These are phyloP conservation scores for Babyrousa celebensis DNA, from an alignment of 2,797 vertebrate species.

Conservation along the genomic window DNA sequence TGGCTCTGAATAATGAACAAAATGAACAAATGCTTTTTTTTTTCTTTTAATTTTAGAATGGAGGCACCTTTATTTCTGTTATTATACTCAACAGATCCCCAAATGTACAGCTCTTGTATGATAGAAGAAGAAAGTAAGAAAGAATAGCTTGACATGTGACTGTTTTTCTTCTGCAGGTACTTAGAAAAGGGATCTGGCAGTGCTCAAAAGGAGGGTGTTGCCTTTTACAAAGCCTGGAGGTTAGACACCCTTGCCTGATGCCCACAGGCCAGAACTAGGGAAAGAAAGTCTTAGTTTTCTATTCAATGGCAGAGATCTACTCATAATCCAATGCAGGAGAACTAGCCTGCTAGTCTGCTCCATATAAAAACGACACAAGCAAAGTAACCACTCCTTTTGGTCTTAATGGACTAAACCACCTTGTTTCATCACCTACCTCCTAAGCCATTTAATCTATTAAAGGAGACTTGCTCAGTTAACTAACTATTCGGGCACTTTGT, in stretches of 20 bases:
- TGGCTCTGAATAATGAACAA: neutral
- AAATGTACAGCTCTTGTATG: neutral
- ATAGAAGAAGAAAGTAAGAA: neutral
- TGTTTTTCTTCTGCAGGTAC: neutral
- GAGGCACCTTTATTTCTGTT: neutral
- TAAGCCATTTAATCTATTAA: neutral
- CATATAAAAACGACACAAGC: neutral
- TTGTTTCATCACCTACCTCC: neutral
- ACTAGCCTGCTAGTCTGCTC: neutral
- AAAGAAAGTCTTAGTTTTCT: neutral
- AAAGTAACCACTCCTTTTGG: neutral
- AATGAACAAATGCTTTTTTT: constrained; percentile 33
- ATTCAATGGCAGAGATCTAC: neutral
- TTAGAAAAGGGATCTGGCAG: neutral
- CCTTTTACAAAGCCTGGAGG: neutral
- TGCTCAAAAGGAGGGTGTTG: neutral
- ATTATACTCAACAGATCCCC: neutral
- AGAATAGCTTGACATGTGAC: neutral
- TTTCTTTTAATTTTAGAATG: constrained; percentile 28
- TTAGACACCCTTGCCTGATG: neutral
- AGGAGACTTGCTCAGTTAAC: neutral
- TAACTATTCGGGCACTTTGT: neutral
- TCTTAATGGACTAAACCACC: neutral
- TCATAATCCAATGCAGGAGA: neutral
- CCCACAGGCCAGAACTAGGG: neutral